Conservation (phyloP, 2,888 invertebrate species). For the Rhodophaea formosa region DNA sequence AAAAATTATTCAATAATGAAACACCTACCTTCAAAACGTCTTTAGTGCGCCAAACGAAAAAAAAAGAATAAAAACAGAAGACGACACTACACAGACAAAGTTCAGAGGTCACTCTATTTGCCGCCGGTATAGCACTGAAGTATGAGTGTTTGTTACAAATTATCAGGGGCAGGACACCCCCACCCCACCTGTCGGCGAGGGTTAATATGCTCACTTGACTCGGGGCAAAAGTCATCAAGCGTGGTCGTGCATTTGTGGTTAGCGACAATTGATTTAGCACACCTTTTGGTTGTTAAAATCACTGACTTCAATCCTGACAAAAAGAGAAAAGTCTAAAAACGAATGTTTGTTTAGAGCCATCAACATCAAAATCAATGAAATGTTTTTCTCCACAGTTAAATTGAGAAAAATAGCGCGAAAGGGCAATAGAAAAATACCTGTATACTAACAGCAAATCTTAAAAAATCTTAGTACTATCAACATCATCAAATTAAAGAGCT, state of each 20-base stretch:
- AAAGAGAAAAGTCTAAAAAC: no score
- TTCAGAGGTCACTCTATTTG: slow-evolving; percentile 65
- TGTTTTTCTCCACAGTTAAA: no score
- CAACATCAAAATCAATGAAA: no score
- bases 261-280: not conserved
- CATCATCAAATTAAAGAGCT: no score
- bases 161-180: slow-evolving; percentile 57
- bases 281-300: not conserved
- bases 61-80: slow-evolving; percentile 24
- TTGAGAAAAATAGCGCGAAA: no score
- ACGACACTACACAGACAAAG: slow-evolving; percentile 42
- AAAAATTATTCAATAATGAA: no score
- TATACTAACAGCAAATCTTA: no score
- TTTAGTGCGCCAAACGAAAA: not conserved
- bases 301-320: not conserved
- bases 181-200: slow-evolving; percentile 66
- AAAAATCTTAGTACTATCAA: no score
- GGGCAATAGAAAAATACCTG: no score
- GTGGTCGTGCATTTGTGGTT: slow-evolving; percentile 43
- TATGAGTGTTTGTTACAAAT: slow-evolving; percentile 70
- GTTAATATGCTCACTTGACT: slow-evolving; percentile 75
- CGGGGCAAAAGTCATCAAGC: slow-evolving; percentile 64
- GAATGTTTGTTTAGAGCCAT: no score
- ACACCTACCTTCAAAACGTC: slow-evolving; percentile 3
- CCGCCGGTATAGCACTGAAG: slow-evolving; percentile 64